These are phyloP conservation scores for Drosophila eugracilis DNA, from an alignment of 1,140 invertebrate species.

Conservation along the genomic window DNA sequence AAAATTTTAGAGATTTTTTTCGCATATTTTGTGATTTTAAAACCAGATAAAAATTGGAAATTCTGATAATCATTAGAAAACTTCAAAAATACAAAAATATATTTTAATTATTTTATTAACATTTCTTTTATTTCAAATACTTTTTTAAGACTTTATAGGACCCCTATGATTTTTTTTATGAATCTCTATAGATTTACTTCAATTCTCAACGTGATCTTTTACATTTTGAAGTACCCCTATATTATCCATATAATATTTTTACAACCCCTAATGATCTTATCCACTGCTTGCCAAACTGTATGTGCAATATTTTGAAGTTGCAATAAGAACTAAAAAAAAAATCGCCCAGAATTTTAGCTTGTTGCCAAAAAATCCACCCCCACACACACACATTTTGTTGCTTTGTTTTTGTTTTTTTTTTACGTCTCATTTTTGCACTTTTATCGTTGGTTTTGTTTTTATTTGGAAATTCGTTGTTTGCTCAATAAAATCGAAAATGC, in stretches of 20 bases:
- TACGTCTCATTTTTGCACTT: slow-evolving; percentile 55
- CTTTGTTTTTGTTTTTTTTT: slow-evolving; percentile 47
- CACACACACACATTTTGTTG: background rate
- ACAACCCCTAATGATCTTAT: slow-evolving; percentile 9
- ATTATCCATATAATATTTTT: too few species aligned
- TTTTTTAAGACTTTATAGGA: too few species aligned
- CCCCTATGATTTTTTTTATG: too few species aligned
- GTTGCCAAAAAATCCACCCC: background rate
- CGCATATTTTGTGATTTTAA: too few species aligned
- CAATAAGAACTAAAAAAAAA: slow-evolving; percentile 49
- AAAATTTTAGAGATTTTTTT: too few species aligned
- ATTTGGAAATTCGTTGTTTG: slow-evolving; percentile 84
- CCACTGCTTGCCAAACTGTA: background rate
- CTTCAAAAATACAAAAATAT: too few species aligned
- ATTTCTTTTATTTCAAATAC: too few species aligned
- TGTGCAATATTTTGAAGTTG: slow-evolving; percentile 20
- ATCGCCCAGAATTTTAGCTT: background rate
- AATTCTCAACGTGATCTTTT: background rate
- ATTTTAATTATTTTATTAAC: too few species aligned
- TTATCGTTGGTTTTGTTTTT: slow-evolving; percentile 81
- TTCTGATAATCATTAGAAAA: too few species aligned
- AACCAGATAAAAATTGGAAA: too few species aligned
- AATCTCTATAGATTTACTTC: too few species aligned
- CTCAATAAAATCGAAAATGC: slow-evolving; percentile 85
- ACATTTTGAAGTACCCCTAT: slow-evolving; percentile 1